phyloP scores from a whole-genome alignment of 2,113 vertebrate species.

The Synodontis membranacea region DNA sequence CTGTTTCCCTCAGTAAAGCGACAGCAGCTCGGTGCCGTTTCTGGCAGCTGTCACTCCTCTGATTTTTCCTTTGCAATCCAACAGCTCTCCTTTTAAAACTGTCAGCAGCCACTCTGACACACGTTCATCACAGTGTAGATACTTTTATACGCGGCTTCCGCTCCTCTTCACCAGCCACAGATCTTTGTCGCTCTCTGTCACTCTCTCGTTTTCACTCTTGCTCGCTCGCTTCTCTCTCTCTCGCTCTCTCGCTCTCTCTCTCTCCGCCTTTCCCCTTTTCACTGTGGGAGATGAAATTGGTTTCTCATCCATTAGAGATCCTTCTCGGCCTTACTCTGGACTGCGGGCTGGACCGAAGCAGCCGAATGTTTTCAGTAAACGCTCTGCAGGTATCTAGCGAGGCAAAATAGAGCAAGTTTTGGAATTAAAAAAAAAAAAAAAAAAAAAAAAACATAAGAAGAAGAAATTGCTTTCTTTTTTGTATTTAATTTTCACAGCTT shows the following conservation, averaged over 20 bases:
- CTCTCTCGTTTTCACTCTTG: slow-evolving; percentile 56
- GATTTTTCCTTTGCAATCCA: slow-evolving; percentile 64
- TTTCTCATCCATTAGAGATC: slow-evolving; percentile 70
- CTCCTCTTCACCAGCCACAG: slow-evolving; percentile 59
- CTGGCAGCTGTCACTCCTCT: slow-evolving; percentile 61
- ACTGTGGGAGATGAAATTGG: slow-evolving; percentile 72
- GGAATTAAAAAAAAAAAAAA: too few relatives aligned
- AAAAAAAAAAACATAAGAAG: slow-evolving; percentile 1
- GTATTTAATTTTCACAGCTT: slow-evolving; percentile 55
- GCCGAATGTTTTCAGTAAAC: slow-evolving; percentile 60
- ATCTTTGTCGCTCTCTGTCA: slow-evolving; percentile 50
- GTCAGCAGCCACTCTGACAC: slow-evolving; percentile 60
- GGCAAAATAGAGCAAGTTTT: slow-evolving; percentile 1
- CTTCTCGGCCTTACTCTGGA: slow-evolving; percentile 58
- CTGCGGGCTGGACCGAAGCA: slow-evolving; percentile 62
- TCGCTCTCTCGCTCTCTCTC: slow-evolving; percentile 61
- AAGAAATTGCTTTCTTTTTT: slow-evolving; percentile 47
- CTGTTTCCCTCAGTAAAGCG: slow-evolving; percentile 11
- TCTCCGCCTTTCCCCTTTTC: slow-evolving; percentile 52
- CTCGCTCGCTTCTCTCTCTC: slow-evolving; percentile 47
- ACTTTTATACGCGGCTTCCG: slow-evolving; percentile 68
- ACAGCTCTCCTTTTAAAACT: slow-evolving; percentile 69
- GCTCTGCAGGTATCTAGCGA: slow-evolving; percentile 37
- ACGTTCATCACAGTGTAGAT: slow-evolving; percentile 61
- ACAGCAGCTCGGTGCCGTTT: slow-evolving; percentile 39